These are phyloP conservation scores for Pogonocherus hispidulus DNA, from an alignment of 2,888 invertebrate genomes.

Conservation along the genomic window DNA sequence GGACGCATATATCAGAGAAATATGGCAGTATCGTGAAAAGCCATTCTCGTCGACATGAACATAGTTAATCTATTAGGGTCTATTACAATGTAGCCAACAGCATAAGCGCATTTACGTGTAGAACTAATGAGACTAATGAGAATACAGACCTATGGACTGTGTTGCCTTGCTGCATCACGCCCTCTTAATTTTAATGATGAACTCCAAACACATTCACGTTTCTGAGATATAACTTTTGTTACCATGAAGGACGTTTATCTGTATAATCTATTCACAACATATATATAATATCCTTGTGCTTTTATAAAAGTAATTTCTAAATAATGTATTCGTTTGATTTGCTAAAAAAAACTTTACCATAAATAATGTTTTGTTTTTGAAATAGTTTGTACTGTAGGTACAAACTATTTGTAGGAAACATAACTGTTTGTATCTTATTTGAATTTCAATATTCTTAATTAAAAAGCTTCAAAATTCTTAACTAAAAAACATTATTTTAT, in stretches of 20 bases:
- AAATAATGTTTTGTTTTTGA: no score
- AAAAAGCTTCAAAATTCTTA: no score
- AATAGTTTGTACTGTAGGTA: no score
- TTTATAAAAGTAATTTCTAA: no score
- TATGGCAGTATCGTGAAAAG: slow-evolving; percentile 18
- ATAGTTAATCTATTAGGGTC: slow-evolving; percentile 48
- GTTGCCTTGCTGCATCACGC: slow-evolving; percentile 34
- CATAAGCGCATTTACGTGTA: slow-evolving; percentile 65
- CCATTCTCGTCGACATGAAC: slow-evolving; percentile 37
- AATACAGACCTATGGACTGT: slow-evolving; percentile 53
- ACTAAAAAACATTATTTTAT: no score
- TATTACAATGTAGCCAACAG: slow-evolving; percentile 47
- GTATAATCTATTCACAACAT: no score
- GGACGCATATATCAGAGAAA: neutral
- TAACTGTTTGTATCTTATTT: no score
- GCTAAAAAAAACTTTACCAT: no score
- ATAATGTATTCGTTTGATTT: no score
- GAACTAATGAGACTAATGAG: slow-evolving; percentile 65
- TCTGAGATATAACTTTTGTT: slow-evolving; percentile 11
- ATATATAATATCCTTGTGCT: no score
- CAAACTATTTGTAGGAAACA: no score
- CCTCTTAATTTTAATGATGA: slow-evolving; percentile 28
- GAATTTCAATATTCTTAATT: no score
- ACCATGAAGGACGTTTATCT: neutral
- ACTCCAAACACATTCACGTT: slow-evolving; percentile 13